A percentile compares a stretch with the other conserved stretches of the same genome.
phyloP scores from a whole-genome alignment of 2,797 vertebrate genomes.

The Eulemur albifrons region DNA sequence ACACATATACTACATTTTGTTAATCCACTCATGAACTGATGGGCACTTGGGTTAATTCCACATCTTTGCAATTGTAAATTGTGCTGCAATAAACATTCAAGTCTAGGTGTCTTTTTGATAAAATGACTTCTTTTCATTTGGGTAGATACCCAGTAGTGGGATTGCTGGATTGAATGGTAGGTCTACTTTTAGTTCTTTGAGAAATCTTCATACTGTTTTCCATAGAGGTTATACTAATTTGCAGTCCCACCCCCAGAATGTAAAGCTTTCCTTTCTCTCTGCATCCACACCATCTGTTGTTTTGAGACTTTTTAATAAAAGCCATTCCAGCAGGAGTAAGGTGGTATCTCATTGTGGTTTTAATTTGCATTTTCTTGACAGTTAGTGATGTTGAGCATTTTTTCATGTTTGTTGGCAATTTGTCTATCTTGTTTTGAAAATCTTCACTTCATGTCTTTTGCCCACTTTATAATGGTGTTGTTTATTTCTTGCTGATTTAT shows the following conservation, averaged over 20 bases:
- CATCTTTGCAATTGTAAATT: not conserved
- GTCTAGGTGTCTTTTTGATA: not conserved
- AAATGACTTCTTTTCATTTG: not conserved
- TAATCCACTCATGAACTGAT: not conserved
- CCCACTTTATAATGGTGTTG: not conserved
- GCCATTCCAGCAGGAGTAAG: not conserved
- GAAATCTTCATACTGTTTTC: not conserved
- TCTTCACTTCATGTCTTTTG: not conserved
- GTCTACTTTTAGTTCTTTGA: not conserved
- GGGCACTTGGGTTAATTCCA: not conserved
- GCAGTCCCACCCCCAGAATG: not conserved
- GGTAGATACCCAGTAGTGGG: not conserved
- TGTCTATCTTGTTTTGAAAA: not conserved
- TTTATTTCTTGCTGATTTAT: not conserved
- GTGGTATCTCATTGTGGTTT: not conserved
- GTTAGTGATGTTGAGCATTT: not conserved
- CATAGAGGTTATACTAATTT: not conserved
- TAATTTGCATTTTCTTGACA: not conserved
- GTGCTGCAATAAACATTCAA: not conserved
- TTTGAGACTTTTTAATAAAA: not conserved
- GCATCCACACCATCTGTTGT: not conserved
- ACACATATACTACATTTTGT: not conserved
- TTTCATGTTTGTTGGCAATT: not conserved
- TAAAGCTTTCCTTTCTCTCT: not conserved
- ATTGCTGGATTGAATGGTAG: not conserved